phyloP scores from a whole-genome alignment of 2,888 invertebrate species.

The Melanostoma scalare region DNA sequence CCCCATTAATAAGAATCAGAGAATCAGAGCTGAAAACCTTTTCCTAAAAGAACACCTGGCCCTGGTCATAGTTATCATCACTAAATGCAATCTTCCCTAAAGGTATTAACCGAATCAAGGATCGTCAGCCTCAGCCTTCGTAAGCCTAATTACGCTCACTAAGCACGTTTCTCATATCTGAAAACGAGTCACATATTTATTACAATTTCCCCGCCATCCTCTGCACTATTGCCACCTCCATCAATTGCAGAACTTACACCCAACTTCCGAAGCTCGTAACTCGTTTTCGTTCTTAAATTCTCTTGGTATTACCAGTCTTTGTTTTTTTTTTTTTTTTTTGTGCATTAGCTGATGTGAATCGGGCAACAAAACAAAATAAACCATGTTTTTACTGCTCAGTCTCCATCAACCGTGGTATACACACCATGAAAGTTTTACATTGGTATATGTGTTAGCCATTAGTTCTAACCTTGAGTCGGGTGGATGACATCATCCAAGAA shows the following conservation, averaged over 20 bases:
- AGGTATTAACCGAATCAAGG: background rate
- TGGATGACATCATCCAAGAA: constrained; percentile 62
- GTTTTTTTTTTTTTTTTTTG: background rate
- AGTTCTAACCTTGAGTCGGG: constrained; percentile 58
- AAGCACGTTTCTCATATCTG: constrained; percentile 40
- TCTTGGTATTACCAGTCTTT: background rate
- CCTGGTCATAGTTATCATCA: constrained; percentile 1
- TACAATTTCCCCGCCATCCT: background rate
- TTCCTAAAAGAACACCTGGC: background rate
- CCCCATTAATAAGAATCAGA: constrained; percentile 5
- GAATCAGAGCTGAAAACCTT: background rate
- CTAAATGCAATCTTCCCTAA: background rate
- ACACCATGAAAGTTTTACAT: background rate
- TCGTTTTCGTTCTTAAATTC: background rate
- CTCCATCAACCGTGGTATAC: constrained; percentile 4
- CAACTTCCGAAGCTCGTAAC: background rate
- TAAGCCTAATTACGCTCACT: constrained; percentile 16
- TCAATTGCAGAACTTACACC: background rate
- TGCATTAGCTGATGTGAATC: constrained; percentile 44
- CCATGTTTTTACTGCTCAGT: background rate
- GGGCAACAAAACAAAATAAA: constrained; percentile 2
- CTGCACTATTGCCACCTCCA: background rate
- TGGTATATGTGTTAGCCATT: constrained; percentile 32
- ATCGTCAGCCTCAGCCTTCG: background rate
- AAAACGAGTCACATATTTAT: constrained; percentile 25